Base-by-base conservation (phyloP, 2,888 invertebrate genomes). In the Leucophora obtusa region DNA sequence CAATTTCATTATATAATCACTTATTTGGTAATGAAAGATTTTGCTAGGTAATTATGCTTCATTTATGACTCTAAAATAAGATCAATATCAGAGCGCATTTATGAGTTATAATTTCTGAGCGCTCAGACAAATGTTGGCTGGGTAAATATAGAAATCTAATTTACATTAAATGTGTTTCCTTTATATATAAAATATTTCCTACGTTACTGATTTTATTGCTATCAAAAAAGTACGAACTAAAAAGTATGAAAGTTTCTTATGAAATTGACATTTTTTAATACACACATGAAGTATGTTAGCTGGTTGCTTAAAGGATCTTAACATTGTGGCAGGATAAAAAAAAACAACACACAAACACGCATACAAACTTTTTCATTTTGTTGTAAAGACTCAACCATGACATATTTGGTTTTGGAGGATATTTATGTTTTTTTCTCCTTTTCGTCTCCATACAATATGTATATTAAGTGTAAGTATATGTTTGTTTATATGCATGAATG, bases 231-330 rank as follows among this genome's bases (percentile, higher is more conserved):
- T 35, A 43, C 43, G 14, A 35, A 43, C 11, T 2, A 43, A 43
- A 47, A 63, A 54, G 14, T 18, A 43, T 3, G 15, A 54, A 66
- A 66, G 54, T 66, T 66, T 66, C 54, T 56, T 38, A 54, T 43
- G 54, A 56, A 54, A 66, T 66, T 38, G 54, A 47, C 66, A 66
- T 66, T 66, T 53, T 47, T 54, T 54, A 66, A 66, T 66, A 54
- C 66, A 54, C 66, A 66, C 18, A 38, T 54, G 66, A 66, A 47
- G 54, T 54, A 66, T 38, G 47, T 59, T 38, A 17, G 43, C 51
- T 63, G 53, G 43, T 54, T 65, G 54, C 47, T 66, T 54, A 38
- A 43, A 66, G 54, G 43, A 54, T 66, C 66, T 66, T 66, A 66
- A 56, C 66, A 56, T 66, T 15, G 54, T 65, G 65, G 53, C 65